phyloP scores from a whole-genome alignment of 2,888 invertebrate genomes.

The Oscheius sp. region DNA sequence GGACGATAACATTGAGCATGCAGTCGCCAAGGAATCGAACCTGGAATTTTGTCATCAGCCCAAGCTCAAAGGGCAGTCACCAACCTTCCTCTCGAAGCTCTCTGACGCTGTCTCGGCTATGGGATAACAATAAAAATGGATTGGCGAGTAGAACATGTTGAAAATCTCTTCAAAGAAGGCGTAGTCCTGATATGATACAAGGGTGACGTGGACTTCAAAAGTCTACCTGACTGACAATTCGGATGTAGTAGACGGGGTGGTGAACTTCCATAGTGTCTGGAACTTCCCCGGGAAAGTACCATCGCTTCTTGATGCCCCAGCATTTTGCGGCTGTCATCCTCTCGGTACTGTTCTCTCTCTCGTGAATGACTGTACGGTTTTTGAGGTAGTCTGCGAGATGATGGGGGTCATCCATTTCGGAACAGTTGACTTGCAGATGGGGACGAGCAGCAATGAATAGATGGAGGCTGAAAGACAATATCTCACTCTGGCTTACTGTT shows the following conservation, averaged over 20 bases:
- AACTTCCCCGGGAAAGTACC: conserved; percentile 49
- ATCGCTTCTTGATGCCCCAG: conserved; percentile 47
- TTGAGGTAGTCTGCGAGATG: conserved; percentile 40
- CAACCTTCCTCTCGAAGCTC: conserved; percentile 44
- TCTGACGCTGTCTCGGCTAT: conserved; percentile 40
- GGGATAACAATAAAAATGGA: conserved; percentile 53
- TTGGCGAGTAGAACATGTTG: conserved; percentile 52
- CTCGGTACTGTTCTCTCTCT: background rate
- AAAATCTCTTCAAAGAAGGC: conserved; percentile 52
- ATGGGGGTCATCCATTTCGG: conserved; percentile 37
- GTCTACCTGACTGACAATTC: conserved; percentile 46
- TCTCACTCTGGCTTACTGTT: background rate
- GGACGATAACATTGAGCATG: conserved; percentile 48
- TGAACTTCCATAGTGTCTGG: conserved; percentile 51
- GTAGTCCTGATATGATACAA: conserved; percentile 39
- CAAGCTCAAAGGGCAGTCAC: background rate
- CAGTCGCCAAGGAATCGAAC: conserved; percentile 50
- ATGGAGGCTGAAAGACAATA: conserved; percentile 44
- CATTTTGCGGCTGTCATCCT: conserved; percentile 36
- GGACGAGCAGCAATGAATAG: conserved; percentile 45
- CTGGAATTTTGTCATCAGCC: conserved; percentile 20
- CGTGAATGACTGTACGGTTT: conserved; percentile 43
- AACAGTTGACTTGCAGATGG: conserved; percentile 42
- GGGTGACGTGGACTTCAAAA: background rate
- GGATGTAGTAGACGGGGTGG: conserved; percentile 50